phyloP scores from a whole-genome alignment of 2,113 vertebrate species.

The Hippotragus niger region DNA sequence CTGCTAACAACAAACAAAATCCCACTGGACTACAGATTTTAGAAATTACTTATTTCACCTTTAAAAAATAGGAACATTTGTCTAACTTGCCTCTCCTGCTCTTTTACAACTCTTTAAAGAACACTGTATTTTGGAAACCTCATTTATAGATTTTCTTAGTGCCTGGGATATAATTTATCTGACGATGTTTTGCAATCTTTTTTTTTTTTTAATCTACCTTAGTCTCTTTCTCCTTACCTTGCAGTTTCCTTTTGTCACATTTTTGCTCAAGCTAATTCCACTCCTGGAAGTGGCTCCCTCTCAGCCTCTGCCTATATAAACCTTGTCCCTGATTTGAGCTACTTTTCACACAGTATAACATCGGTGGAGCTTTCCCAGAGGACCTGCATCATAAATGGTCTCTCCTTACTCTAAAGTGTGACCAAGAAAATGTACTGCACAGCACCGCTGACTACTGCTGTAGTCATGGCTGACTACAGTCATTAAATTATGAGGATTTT shows the following conservation, averaged over 20 bases:
- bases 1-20: background rate
- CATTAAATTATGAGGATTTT: background rate
- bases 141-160: background rate
- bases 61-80: background rate
- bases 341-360: too few species aligned
- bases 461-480: background rate
- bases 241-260: background rate
- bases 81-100: background rate
- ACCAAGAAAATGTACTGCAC: background rate
- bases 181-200: background rate
- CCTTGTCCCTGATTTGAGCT: background rate
- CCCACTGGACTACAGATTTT: background rate
- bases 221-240: background rate
- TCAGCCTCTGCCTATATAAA: background rate
- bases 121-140: background rate
- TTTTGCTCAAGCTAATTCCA: background rate
- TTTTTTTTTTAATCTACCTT: background rate
- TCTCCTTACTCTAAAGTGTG: background rate
- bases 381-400: background rate
- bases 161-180: background rate
- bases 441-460: rapidly evolving
- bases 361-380: background rate
- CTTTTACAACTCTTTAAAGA: background rate
- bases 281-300: background rate
- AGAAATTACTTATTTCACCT: background rate